Evolutionary conservation across 2,888 invertebrate species (phyloP).

Genomic region (Diachrysia chrysitis): DNA sequence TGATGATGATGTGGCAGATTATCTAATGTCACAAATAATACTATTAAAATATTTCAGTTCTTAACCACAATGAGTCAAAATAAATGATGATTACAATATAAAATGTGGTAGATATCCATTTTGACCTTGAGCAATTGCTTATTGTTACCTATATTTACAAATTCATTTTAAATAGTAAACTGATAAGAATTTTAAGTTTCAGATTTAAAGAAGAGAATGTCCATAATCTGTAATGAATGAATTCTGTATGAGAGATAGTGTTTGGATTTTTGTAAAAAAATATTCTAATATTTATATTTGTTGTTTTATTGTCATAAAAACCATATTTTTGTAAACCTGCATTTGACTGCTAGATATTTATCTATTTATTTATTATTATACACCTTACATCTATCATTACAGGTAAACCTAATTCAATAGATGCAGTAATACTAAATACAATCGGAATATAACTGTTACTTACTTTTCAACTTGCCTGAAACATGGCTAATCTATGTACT

Average conservation of each 20-base stretch:
- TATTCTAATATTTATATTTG: slow-evolving; percentile 40
- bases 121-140: slow-evolving; percentile 3
- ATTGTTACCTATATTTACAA: slow-evolving; percentile 34
- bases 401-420: too few relatives aligned
- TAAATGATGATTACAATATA: not conserved
- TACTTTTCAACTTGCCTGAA: too few relatives aligned
- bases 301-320: slow-evolving; percentile 27
- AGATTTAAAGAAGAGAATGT: slow-evolving; percentile 35
- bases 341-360: too few relatives aligned
- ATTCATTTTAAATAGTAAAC: slow-evolving; percentile 26
- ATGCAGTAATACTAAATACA: too few relatives aligned
- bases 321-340: not conserved
- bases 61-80: not conserved
- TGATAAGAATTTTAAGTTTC: slow-evolving; percentile 37
- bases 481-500: too few relatives aligned
- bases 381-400: too few relatives aligned
- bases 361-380: too few relatives aligned
- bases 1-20: not conserved
- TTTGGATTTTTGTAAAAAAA: slow-evolving; percentile 50
- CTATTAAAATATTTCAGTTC: too few relatives aligned
- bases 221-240: slow-evolving; percentile 48
- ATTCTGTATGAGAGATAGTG: slow-evolving; percentile 36
- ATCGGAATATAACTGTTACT: too few relatives aligned
- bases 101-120: not conserved
- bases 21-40: not conserved